Base-by-base conservation (phyloP, 2,888 invertebrate genomes). In the Chrysolina haemoptera region DNA sequence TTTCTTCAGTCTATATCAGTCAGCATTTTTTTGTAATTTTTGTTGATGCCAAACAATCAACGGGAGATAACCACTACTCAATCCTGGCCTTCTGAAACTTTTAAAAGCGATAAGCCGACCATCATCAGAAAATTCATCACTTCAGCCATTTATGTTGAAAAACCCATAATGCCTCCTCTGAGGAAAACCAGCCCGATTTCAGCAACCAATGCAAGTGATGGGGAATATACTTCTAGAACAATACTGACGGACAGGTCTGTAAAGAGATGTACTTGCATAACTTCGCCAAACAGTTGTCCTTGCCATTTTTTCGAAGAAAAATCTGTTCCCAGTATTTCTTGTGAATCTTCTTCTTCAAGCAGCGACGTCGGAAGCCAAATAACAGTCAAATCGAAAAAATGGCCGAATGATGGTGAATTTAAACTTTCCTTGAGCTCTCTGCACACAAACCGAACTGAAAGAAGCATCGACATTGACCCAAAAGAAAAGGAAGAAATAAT, bases 141-240 rank as follows among this genome's bases (percentile, higher is more conserved):
- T 83, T 90, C 92, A 0, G 91, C 92, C 8, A 91, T 92, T 77
- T 91, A 89, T 76, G 89, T 91, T 1, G 92, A 92, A 82, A 84
- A 84, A 89, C 48, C 89, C 86, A 69, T 84, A 43, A 71, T 83
- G 80, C 74, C 78, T 1, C 81, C 79, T 11, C 75, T 79, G 50
- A 79, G 81, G 67, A 84, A 84, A 74, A 82, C 76, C 40, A 82
- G 81, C 64, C 78, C 82, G 35, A 69, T 82, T 70, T 81, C 18
- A 18, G 53, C 67, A 35, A 40, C 67, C 18, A 71, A 48, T 69
- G 10, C 16, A 16, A 70, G 48, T n/a, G 70, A 73, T 20, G 68
- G 67, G 40, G 75, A 68, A 16, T 55, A 41, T 43, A 70, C 59
- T 22, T 27, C 35, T 46, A 55, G 71, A 67, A 67, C 71, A 14